Evolutionary conservation across 2,797 vertebrate genomes (phyloP), one percentile per base, ranked within the genome.

Genomic region (Sparus aurata): DNA sequence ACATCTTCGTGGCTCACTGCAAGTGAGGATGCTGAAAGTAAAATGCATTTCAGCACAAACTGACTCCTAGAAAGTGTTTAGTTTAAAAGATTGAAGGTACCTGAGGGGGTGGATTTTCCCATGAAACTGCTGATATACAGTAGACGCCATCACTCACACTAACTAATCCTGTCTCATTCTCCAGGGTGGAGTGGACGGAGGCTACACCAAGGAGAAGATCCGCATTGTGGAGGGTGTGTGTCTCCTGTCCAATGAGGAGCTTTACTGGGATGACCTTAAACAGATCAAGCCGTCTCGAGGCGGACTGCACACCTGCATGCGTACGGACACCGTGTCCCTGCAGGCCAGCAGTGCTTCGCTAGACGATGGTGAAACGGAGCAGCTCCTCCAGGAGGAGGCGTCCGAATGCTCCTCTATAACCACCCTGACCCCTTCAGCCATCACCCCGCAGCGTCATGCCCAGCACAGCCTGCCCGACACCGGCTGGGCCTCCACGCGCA

Each of bases 161-260:
- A 18, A 76, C 77, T 62, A 10, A 34, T 15, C 0, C 0, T 58
- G 4, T 87, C 30, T 84, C 0, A 0, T 52, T 52, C 16, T 83
- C 34, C 76, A 99, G 97, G 94, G 94, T 69, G 93, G 91, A 62
- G 95, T 95, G 89, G 98, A 99, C 59, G 96, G 95, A 83, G 95
- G 93, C 90, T 98, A 98, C 92, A 98, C 96, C 82, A 98, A 98
- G 94, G 98, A 99, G 94, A 99, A 99, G 95, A 97, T 99, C 92
- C 98, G 96, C 85, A 98, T 99, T 6, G 98, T 99, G 79, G 98
- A 99, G 93, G 98, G 98, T 2, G 98, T 99, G 91, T 98, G 97
- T 87, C 96, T 99, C 69, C 95, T 99, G 86, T 97, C 97, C 70
- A 94, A 95, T 16, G 97, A 99, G 2, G 97, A 98, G 75, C 96